A percentile compares a stretch with the other conserved stretches of the same genome.
These are phyloP conservation scores for Arion vulgaris DNA, from an alignment of 1,140 invertebrate genomes.

Conservation along the genomic window DNA sequence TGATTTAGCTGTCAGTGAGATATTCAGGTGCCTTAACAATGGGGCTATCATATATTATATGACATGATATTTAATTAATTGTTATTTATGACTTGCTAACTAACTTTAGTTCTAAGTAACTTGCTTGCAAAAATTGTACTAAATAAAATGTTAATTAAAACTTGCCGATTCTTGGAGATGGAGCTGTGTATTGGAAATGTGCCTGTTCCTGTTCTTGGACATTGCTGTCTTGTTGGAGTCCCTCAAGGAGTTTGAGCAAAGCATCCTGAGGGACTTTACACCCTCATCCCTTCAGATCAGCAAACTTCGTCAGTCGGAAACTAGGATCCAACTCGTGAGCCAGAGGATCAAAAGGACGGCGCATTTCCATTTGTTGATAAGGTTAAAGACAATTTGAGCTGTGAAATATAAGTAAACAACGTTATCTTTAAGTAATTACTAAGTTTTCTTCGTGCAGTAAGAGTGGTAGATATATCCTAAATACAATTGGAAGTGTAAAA, in stretches of 20 bases:
- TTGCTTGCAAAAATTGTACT: too few species aligned
- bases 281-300: conserved; percentile 98
- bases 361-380: conserved; percentile 56
- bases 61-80: too few species aligned
- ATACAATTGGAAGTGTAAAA: neutral
- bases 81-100: too few species aligned
- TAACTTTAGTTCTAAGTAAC: too few species aligned
- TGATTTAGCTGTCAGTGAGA: too few species aligned
- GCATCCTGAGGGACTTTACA: conserved; percentile 99
- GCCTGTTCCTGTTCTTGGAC: conserved; percentile 69
- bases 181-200: conserved; percentile 70
- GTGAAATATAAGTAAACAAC: too few species aligned
- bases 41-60: too few species aligned
- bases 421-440: too few species aligned
- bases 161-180: conserved; percentile 68
- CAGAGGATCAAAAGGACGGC: conserved; percentile 90
- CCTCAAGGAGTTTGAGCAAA: conserved; percentile 94
- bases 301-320: conserved; percentile 96
- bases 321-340: conserved; percentile 92
- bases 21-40: too few species aligned
- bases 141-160: neutral
- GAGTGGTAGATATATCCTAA: too few species aligned
- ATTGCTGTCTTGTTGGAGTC: conserved; percentile 79
- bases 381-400: too few species aligned
- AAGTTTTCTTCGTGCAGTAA: too few species aligned